phyloP scores from a whole-genome alignment of 2,888 invertebrate species.

The Melikaiella ostensackeni region DNA sequence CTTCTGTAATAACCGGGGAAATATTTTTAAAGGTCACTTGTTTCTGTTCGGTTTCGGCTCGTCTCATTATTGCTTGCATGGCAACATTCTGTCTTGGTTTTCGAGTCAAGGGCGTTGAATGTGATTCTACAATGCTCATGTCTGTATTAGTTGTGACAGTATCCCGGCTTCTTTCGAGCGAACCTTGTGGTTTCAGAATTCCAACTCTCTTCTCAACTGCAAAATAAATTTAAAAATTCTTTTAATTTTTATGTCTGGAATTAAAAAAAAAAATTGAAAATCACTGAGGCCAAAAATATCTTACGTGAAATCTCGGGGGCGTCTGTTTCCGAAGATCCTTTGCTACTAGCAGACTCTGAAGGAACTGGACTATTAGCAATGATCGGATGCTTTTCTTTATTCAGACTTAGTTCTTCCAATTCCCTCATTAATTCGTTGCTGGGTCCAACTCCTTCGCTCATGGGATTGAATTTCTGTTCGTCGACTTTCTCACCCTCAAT shows the following conservation, averaged over 20 bases:
- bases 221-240: constrained; percentile 37
- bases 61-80: constrained; percentile 86
- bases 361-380: constrained; percentile 69
- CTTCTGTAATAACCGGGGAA: constrained; percentile 68
- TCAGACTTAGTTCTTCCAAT: constrained; percentile 79
- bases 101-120: constrained; percentile 57
- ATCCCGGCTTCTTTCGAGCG: constrained; percentile 82
- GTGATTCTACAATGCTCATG: constrained; percentile 51
- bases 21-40: constrained; percentile 78
- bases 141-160: constrained; percentile 54
- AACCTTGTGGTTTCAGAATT: constrained; percentile 86
- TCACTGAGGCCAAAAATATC: constrained; percentile 41
- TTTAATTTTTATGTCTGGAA: background rate
- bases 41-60: constrained; percentile 84
- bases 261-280: background rate
- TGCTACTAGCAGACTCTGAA: constrained; percentile 73
- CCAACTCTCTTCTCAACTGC: constrained; percentile 82
- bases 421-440: constrained; percentile 80
- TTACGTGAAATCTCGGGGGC: constrained; percentile 64
- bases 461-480: constrained; percentile 69
- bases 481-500: constrained; percentile 64
- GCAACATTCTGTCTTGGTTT: constrained; percentile 86
- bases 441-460: constrained; percentile 75
- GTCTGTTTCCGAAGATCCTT: constrained; percentile 70
- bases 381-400: constrained; percentile 66